Evolutionary conservation across 2,113 vertebrate species (phyloP), one percentile per base, ranked within the genome.

Genomic region (Odobenus rosmarus): DNA sequence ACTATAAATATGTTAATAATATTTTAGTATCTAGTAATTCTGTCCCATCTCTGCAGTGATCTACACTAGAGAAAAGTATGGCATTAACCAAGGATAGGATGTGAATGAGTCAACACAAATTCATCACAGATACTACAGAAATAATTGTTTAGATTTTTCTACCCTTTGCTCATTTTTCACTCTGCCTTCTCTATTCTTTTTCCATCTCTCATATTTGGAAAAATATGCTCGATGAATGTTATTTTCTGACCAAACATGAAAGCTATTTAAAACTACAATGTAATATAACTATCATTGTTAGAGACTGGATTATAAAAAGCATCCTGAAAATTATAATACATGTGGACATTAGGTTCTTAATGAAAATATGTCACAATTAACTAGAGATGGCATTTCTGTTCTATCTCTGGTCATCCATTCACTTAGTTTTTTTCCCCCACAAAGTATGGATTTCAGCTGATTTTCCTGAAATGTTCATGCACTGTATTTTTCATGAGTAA

Each of bases 401-500:
- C 77, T 93, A 14, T 71, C 12, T 42, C 33, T 88, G 76, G 3
- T 57, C 71, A 18, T 53, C 11, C 28, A 72, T 64, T 94, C 81
- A 77, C 31, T 92, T 92, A 69, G 39, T 42, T 82, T 26, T 94
- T 87, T 90, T 55, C 64, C 24, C 81, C 23, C n/a, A 89, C 12
- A 95, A 10, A 79, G 15, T 93, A 26, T 59, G 79, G 67, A 61
- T 92, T 92, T 88, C 33, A 21, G 3, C 24, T 88, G 9, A 88
- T 90, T 88, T 62, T 81, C 42, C 82, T 93, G 31, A 82, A 51
- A 82, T 91, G 11, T 93, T 85, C 42, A 61, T 81, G 9, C 1
- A 67, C 31, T 91, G 83, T 91, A 61, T 69, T 90, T 94, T 93
- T 95, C 23, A 88, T 95, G 19, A 87, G 93, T 95, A 95, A 95